Base-by-base conservation (phyloP, 2,113 vertebrate genomes). In the Oryzias melastigma region DNA sequence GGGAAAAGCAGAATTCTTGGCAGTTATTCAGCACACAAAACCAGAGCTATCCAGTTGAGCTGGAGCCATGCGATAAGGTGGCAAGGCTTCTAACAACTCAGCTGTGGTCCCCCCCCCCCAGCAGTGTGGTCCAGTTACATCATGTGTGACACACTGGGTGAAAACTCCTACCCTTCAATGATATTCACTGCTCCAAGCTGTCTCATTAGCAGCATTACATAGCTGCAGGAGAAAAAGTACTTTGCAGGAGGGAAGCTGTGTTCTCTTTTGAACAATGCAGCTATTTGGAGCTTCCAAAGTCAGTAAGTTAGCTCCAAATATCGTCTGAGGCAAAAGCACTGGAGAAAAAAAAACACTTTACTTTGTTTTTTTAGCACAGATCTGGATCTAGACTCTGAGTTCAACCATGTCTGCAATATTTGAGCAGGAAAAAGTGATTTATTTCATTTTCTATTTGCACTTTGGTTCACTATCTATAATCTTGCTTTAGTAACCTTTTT, bases 11-110 rank as follows among this genome's bases (percentile, higher is more conserved):
- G 61, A 44, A 49, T 66, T 43, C 24, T 19, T 27, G 65, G 52
- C 19, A 50, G 44, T 53, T 60, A 73, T 43, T 82, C 56, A 75
- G 58, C 61, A 50, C 57, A 71, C 59, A 76, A 59, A 51, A 75
- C 35, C 57, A 52, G 57, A 45, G 70, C 51, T 62, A 68, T 62
- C 64, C 66, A 72, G 68, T 79, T 24, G 58, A 65, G 68, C 71
- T 80, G 61, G 63, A 77, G 67, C 17, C 0, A 3, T 14, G 59
- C 0, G 62, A 87, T 85, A 71, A 80, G 69, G 40, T 56, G n/a
- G 19, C 5, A 20, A 19, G 22, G 63, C 48, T 67, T 48, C 58
- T 43, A 75, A 65, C 77, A 73, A 68, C 50, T 42, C 57, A 52
- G 65, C 68, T 8, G 44, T 43, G 27, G n/a, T 49, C 24, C 24